Evolutionary conservation across 2,797 vertebrate genomes (phyloP), one percentile per base, ranked within the genome.

Genomic region (Jordanella pulchra): DNA sequence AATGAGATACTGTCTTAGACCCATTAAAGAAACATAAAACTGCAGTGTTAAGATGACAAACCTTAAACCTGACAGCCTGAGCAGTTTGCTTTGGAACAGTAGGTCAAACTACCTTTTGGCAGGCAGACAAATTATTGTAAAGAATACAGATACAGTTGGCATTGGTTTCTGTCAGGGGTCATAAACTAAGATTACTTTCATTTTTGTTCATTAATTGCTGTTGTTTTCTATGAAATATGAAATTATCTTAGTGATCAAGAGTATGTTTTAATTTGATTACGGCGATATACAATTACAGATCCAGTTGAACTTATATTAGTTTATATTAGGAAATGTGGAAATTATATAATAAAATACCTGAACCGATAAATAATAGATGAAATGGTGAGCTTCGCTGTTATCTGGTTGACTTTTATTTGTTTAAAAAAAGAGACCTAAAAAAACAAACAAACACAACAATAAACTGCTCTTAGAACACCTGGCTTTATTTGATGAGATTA

Each of bases 401-500:
- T 60, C 50, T 68, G 25, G 23, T 12, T 39, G 72, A 48, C 69
- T 65, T 69, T 28, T 45, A 27, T n/a, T n/a, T n/a, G n/a, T n/a
- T n/a, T n/a, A n/a, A n/a, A n/a, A n/a, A n/a, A n/a, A n/a, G n/a
- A n/a, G n/a, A n/a, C n/a, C n/a, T n/a, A n/a, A n/a, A n/a, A n/a
- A n/a, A 42, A 61, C 42, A 80, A 58, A 73, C 54, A 42, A 5
- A 44, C 17, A 69, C 71, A 85, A 54, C 65, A 1, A 35, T 30
- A 12, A 25, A 55, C 61, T 63, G 61, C 55, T 12, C 2, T 18
- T 28, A 64, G 55, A 48, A 51, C 48, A 50, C 39, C 74, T 13
- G 45, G 6, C 42, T 77, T 58, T 69, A 17, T 81, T 78, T 83
- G 69, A 82, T 58, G 63, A 55, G 73, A 69, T 82, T 64, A 84